These are phyloP conservation scores for Sebastes flavidus DNA, from an alignment of 2,797 vertebrate genomes.

Conservation along the genomic window DNA sequence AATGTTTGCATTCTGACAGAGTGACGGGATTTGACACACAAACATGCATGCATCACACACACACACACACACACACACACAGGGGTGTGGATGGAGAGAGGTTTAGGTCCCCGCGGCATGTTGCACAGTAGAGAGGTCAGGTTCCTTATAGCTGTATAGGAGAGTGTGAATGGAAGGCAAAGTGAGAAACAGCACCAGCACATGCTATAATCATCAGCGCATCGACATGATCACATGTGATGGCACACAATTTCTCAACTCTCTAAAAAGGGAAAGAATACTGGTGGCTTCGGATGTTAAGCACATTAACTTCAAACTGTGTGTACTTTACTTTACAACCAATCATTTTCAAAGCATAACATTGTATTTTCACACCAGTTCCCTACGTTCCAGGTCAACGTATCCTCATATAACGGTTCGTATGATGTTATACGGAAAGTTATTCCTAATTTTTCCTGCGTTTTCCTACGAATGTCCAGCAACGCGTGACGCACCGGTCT, in stretches of 20 bases:
- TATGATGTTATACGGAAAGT: too few relatives aligned
- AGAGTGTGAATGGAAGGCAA: constrained; percentile 55
- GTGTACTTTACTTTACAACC: not conserved
- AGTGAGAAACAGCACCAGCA: constrained; percentile 42
- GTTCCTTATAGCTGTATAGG: constrained; percentile 40
- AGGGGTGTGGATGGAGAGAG: not conserved
- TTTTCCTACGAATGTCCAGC: too few relatives aligned
- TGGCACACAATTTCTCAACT: not conserved
- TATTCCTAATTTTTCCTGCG: too few relatives aligned
- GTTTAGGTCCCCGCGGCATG: constrained; percentile 19
- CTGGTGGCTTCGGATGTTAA: not conserved
- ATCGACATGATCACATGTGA: constrained; percentile 3
- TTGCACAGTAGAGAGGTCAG: constrained; percentile 36
- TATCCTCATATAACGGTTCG: too few relatives aligned
- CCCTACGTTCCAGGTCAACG: not conserved
- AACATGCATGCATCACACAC: not conserved
- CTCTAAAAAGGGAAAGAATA: not conserved
- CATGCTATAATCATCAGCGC: constrained; percentile 2
- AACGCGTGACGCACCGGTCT: too few relatives aligned
- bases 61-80: not conserved
- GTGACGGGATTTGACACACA: not conserved
- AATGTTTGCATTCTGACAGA: constrained; percentile 32
- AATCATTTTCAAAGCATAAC: not conserved
- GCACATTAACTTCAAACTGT: not conserved
- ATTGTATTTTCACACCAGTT: not conserved